Conservation (phyloP, 1,140 invertebrate species). For the Pogonognathellus flavescens region DNA sequence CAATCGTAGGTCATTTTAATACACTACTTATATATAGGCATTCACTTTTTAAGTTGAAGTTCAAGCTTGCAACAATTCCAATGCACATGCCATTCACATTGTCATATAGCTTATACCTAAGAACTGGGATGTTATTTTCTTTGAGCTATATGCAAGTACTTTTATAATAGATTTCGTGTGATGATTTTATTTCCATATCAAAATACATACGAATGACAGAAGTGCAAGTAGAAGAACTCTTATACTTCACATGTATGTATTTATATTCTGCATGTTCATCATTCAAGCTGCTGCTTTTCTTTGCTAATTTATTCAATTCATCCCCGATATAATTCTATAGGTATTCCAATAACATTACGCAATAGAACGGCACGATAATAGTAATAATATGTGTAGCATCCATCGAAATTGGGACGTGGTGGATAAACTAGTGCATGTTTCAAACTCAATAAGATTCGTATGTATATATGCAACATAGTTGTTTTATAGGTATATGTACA, state of each 20-base stretch:
- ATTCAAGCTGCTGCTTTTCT: not conserved
- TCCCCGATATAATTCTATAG: not conserved
- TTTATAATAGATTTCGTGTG: too few relatives aligned
- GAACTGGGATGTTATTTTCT: too few relatives aligned
- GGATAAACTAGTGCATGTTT: too few relatives aligned
- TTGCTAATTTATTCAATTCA: conserved; percentile 1
- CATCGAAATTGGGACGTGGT: too few relatives aligned
- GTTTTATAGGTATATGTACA: not conserved
- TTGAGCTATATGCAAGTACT: too few relatives aligned
- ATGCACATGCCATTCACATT: not conserved
- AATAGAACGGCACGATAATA: not conserved
- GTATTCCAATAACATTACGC: not conserved
- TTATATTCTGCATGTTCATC: not conserved
- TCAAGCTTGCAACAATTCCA: not conserved
- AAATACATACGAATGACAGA: too few relatives aligned
- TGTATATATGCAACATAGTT: not conserved
- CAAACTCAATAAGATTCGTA: too few relatives aligned
- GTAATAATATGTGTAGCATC: not conserved
- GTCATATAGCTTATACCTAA: not conserved
- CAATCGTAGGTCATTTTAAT: not conserved
- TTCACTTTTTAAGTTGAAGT: not conserved
- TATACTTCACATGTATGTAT: not conserved
- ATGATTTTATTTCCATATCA: too few relatives aligned
- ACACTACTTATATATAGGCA: not conserved
- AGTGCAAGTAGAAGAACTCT: too few relatives aligned